Evolutionary conservation across 2,113 vertebrate species (phyloP), one percentile per base, ranked within the genome.

Genomic region (Pangasianodon gigas): DNA sequence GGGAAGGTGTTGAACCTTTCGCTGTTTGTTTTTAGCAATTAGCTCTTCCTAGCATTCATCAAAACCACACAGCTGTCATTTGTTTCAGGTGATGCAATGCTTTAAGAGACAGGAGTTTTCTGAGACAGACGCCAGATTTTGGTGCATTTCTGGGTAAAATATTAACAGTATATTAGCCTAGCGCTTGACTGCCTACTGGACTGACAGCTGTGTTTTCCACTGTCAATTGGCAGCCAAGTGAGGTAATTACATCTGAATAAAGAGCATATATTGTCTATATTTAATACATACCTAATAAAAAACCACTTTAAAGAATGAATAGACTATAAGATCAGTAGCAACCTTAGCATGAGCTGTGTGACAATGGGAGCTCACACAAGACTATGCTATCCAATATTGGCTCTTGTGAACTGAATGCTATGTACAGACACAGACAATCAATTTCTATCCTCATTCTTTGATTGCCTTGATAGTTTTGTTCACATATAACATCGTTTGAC

Each of bases 41-140:
- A 71, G n/a, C 13, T 71, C n/a, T 71, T 71, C 67, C 32, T 6
- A 21, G 0, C 5, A 52, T 1, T 69, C n/a, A 6, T 71, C 6
- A 18, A 71, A 71, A 71, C 2, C n/a, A 69, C 67, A 69, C n/a
- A 37, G 21, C 67, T 37, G n/a, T 18, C 16, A 77, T 88, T 77
- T 90, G 52, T 60, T 60, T 87, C 52, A 84, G 46, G 80, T 85
- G 60, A 58, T 80, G 86, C 52, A 56, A 37, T 58, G 32, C 82
- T 84, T 75, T 26, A 87, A 29, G 67, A 62, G 21, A 37, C 77
- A 87, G 46, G 46, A 65, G 87, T 56, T 58, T 44, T 81, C 89
- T 71, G 62, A 85, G 14, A 86, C 1, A 16, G 65, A 37, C 26
- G 52, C 21, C 44, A 54, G 32, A 37, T 37, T 37, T 18, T 37